phyloP scores from a whole-genome alignment of 53 echinoderm and acorn worm species.

The Crossaster papposus region DNA sequence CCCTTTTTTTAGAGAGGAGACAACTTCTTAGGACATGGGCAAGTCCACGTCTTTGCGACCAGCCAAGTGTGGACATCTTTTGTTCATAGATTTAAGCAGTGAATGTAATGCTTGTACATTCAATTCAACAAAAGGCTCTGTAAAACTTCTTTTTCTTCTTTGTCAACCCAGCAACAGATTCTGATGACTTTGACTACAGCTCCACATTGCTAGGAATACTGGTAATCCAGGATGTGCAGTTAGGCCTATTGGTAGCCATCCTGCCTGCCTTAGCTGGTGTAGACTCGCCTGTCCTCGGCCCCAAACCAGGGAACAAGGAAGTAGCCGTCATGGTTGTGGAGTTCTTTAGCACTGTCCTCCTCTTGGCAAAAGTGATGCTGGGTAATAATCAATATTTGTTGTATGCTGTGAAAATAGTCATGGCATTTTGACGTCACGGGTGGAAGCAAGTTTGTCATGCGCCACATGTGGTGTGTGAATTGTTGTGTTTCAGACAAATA shows the following conservation, averaged over 20 bases:
- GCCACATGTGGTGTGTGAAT: too few relatives aligned
- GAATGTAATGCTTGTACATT: too few relatives aligned
- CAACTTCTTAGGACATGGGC: too few relatives aligned
- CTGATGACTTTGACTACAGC: slow-evolving; percentile 69
- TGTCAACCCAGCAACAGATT: slow-evolving; percentile 37
- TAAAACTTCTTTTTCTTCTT: neutral
- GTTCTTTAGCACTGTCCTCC: slow-evolving; percentile 30
- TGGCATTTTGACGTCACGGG: too few relatives aligned
- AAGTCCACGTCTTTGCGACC: too few relatives aligned
- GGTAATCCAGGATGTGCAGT: slow-evolving; percentile 96
- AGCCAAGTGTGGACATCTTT: too few relatives aligned
- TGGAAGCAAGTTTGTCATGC: too few relatives aligned
- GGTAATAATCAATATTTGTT: slow-evolving; percentile 21
- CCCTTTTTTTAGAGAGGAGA: too few relatives aligned
- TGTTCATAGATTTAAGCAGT: too few relatives aligned
- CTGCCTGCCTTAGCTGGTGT: slow-evolving; percentile 89
- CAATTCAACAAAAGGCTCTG: too few relatives aligned
- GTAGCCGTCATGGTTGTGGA: slow-evolving; percentile 15
- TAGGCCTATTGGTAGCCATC: slow-evolving; percentile 88
- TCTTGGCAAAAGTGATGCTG: slow-evolving; percentile 45
- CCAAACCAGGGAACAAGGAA: slow-evolving; percentile 23
- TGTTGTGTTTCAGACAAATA: too few relatives aligned
- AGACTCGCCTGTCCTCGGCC: slow-evolving; percentile 12
- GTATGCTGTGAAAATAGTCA: neutral
- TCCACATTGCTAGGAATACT: slow-evolving; percentile 90